Conservation (phyloP, 1,140 invertebrate species). For the Bombus difficillimus region DNA sequence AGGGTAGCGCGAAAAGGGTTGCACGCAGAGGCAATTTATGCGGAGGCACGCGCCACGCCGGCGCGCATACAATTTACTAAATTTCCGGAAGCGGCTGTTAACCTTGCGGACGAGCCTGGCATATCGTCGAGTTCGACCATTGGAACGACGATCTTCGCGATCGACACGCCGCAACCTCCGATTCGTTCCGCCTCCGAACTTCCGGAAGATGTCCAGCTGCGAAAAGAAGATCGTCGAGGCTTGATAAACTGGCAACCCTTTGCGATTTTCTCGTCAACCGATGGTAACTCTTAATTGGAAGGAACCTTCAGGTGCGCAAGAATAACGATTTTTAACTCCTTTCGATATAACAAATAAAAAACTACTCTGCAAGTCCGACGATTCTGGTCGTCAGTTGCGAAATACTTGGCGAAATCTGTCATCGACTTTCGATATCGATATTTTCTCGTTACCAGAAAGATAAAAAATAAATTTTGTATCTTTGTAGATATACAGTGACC, state of each 20-base stretch:
- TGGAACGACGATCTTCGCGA: not conserved
- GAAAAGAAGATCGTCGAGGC: not conserved
- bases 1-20: slow-evolving; percentile 26
- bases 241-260: slow-evolving; percentile 17
- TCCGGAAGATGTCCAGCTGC: slow-evolving; percentile 32
- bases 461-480: too few relatives aligned
- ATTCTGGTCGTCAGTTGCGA: too few relatives aligned
- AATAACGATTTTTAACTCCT: not conserved
- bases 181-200: slow-evolving; percentile 17
- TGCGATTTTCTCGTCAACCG: not conserved
- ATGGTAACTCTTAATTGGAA: not conserved
- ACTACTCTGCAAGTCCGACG: too few relatives aligned
- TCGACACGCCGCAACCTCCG: slow-evolving; percentile 27
- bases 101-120: slow-evolving; percentile 9
- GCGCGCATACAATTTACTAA: slow-evolving; percentile 63
- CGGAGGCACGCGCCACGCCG: slow-evolving; percentile 59
- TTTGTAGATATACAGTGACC: too few relatives aligned
- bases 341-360: too few relatives aligned
- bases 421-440: too few relatives aligned
- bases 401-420: too few relatives aligned
- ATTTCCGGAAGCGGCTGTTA: slow-evolving; percentile 64
- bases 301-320: not conserved
- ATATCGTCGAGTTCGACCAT: slow-evolving; percentile 24
- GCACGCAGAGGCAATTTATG: slow-evolving; percentile 58
- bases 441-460: too few relatives aligned